Conservation (phyloP, 2,888 invertebrate species). For the Tetrapedia diversipes region DNA sequence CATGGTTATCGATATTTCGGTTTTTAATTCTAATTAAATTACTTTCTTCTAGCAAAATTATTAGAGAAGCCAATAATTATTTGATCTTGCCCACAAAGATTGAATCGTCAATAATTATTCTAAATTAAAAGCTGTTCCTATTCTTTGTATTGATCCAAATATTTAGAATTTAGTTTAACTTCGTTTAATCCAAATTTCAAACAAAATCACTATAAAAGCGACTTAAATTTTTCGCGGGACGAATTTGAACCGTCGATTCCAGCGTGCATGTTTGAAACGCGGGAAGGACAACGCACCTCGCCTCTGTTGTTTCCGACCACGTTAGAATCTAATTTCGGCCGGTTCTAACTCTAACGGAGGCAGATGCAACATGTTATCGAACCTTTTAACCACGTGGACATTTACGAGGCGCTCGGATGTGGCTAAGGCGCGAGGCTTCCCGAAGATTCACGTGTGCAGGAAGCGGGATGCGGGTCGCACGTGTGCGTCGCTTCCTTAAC, state of each 20-base stretch:
- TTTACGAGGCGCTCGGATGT: constrained; percentile 59
- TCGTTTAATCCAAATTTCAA: no score
- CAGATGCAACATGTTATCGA: constrained; percentile 72
- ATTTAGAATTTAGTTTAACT: no score
- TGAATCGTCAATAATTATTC: no score
- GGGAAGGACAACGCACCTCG: constrained; percentile 6
- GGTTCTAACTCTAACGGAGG: constrained; percentile 49
- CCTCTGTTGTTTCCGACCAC: constrained; percentile 43
- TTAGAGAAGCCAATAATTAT: no score
- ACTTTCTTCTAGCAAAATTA: no score
- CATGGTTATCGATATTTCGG: no score
- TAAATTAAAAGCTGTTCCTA: no score
- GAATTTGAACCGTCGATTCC: no score
- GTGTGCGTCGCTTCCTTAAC: constrained; percentile 61
- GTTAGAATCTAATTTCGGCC: constrained; percentile 62
- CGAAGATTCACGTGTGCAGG: constrained; percentile 74
- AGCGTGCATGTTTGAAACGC: neutral
- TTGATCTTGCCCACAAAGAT: neutral
- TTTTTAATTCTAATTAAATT: no score
- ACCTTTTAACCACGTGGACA: constrained; percentile 72
- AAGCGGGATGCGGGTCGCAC: constrained; percentile 73
- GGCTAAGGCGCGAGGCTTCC: constrained; percentile 39
- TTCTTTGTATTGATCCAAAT: no score
- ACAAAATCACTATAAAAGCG: no score
- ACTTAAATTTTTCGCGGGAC: no score